These are phyloP conservation scores for Echinometra lucunter DNA, from an alignment of 53 echinoderm and acorn worm genomes.

Conservation along the genomic window DNA sequence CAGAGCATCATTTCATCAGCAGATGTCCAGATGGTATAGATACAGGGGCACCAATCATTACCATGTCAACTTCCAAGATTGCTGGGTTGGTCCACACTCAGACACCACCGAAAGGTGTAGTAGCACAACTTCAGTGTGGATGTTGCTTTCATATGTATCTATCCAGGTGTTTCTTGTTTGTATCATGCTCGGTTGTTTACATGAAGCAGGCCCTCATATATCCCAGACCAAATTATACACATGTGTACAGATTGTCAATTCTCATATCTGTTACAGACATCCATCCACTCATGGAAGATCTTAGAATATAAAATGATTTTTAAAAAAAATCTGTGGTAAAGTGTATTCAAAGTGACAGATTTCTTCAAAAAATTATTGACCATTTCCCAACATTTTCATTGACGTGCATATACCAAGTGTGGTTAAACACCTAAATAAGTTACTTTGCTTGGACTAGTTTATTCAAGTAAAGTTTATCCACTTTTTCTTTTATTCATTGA, in stretches of 20 bases:
- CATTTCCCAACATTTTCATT: not conserved
- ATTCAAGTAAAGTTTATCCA: not conserved
- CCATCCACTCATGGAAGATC: conserved; percentile 11
- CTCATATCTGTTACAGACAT: not conserved
- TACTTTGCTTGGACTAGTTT: not conserved
- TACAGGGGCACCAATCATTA: conserved; percentile 31
- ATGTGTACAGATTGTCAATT: not conserved
- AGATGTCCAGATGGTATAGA: conserved; percentile 65
- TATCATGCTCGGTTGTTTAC: not conserved
- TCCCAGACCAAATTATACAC: not conserved
- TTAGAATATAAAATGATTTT: too few relatives aligned
- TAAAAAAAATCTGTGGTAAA: too few relatives aligned
- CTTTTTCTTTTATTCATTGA: not conserved
- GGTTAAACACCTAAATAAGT: not conserved
- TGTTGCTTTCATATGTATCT: not conserved
- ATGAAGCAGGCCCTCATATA: not conserved
- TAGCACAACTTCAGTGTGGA: not conserved
- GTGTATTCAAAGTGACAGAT: not conserved
- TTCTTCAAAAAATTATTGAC: not conserved
- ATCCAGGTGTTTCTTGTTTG: not conserved
- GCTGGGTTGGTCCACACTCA: not conserved
- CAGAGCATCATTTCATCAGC: conserved; percentile 50
- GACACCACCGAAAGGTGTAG: not conserved
- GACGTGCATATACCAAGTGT: not conserved
- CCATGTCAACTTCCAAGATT: conserved; percentile 42